These are phyloP conservation scores for Poeciliopsis turrubarensis DNA, from an alignment of 2,113 vertebrate species.

Conservation along the genomic window DNA sequence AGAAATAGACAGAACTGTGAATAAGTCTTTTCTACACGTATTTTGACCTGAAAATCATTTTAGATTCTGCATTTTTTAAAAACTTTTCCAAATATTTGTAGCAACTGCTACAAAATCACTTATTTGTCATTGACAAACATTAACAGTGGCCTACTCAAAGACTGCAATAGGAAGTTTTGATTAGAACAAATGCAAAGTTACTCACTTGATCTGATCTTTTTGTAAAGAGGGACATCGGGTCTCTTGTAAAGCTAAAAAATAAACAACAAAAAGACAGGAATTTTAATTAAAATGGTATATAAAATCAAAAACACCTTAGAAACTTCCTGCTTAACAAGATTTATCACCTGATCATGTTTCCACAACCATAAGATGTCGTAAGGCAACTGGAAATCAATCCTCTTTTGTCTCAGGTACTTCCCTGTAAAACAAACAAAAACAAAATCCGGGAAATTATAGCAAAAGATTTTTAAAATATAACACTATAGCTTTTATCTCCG, in stretches of 20 bases:
- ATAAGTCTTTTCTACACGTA: background rate
- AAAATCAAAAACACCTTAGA: background rate
- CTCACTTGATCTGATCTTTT: slow-evolving; percentile 99
- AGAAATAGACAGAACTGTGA: no score
- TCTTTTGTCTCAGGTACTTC: slow-evolving; percentile 97
- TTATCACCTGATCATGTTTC: slow-evolving; percentile 97
- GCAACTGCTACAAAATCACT: background rate
- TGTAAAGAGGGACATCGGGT: slow-evolving; percentile 98
- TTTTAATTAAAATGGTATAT: background rate
- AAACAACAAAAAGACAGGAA: slow-evolving; percentile 19
- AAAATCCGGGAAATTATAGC: background rate
- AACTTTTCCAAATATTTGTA: no score
- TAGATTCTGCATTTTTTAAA: no score
- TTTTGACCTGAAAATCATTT: no score
- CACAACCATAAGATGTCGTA: slow-evolving; percentile 99
- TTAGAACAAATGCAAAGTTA: slow-evolving; percentile 22
- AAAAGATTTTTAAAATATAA: background rate
- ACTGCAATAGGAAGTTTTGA: background rate
- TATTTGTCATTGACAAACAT: background rate
- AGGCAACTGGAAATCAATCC: slow-evolving; percentile 98
- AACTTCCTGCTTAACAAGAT: slow-evolving; percentile 8
- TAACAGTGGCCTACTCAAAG: background rate
- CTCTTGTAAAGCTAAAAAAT: slow-evolving; percentile 91
- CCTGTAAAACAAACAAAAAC: slow-evolving; percentile 78
- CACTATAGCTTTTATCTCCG: background rate